Percentiles rank a stretch among this genome's conserved stretches.
These are phyloP conservation scores for Ciconia boyciana DNA, from an alignment of 2,113 vertebrate species.

Conservation along the genomic window DNA sequence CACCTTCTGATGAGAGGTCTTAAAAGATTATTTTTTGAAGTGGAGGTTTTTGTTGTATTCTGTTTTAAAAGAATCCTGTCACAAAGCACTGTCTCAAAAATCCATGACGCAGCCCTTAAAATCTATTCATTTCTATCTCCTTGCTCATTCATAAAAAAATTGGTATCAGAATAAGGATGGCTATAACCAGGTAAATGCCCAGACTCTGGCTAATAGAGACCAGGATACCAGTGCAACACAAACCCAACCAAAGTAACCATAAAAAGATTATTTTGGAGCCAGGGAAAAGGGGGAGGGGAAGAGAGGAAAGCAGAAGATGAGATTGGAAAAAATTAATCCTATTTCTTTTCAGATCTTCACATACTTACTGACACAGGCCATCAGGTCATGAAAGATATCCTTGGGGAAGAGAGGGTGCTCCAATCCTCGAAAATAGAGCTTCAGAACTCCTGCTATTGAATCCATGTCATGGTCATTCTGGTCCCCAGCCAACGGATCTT, in stretches of 20 bases:
- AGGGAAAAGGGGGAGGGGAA: background rate
- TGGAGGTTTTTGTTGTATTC: background rate
- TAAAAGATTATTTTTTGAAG: background rate
- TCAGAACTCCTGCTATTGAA: slow-evolving; percentile 96
- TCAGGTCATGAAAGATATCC: slow-evolving; percentile 97
- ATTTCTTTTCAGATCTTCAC: background rate
- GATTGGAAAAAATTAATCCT: background rate
- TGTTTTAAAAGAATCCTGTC: background rate
- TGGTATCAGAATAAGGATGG: background rate
- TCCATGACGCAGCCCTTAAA: background rate
- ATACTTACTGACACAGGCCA: slow-evolving; percentile 94
- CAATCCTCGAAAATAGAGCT: slow-evolving; percentile 94
- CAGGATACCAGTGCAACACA: background rate
- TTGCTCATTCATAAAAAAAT: background rate
- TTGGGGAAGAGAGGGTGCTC: slow-evolving; percentile 95
- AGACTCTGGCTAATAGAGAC: background rate
- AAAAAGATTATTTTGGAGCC: background rate
- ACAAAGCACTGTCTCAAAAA: background rate
- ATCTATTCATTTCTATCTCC: background rate
- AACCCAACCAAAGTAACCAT: background rate
- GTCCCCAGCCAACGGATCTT: slow-evolving; percentile 95
- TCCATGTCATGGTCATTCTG: slow-evolving; percentile 99
- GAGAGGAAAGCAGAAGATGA: background rate
- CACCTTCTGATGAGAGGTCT: background rate
- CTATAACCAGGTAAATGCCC: background rate